Evolutionary conservation across 2,888 invertebrate genomes (phyloP), one percentile per base, ranked within the genome.

Genomic region (Brachyptera risi): DNA sequence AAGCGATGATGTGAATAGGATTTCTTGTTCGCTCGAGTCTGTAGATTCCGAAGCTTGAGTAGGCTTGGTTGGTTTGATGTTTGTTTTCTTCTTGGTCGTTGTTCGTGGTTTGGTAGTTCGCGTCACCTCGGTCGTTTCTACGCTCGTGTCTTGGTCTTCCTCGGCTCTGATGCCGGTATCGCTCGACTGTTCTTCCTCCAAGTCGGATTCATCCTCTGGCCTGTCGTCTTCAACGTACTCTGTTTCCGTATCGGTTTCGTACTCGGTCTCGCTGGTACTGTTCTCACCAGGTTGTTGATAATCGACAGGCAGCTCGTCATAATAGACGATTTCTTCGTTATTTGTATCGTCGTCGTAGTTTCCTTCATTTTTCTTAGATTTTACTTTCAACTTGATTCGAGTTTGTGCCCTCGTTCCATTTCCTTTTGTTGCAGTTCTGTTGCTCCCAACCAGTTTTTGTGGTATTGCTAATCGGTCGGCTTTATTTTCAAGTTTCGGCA

Each of bases 391-490:
- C 17, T 66, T 54, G 54, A 31, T n/a, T n/a, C n/a, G n/a, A n/a
- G n/a, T n/a, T n/a, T n/a, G n/a, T n/a, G n/a, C n/a, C 31, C 31
- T 31, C 73, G 73, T 3, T 65, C 62, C 31, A 58, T 40, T 13
- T 69, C 66, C 56, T 65, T 15, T 17, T 47, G 19, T 47, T 23
- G 24, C 24, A 2, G 21, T 47, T 24, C n/a, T 15, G 15, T 7
- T 7, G 4, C n/a, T 40, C 15, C 15, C 11, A 47, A 4, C 3
- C 1, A 21, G 21, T 24, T 7, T 47, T 23, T 3, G 7, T 23
- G 3, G 19, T 47, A n/a, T 47, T 13, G 21, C 24, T 19, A 19
- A 1, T 17, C n/a, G 21, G 7, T 15, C n/a, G 4, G 42, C 24
- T 47, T 11, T 21, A 47, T 24, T 47, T 19, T 47, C n/a, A n/a